Evolutionary conservation across 2,888 invertebrate genomes (phyloP), one percentile per base, ranked within the genome.

Genomic region (Hirtodrosophila confusa): DNA sequence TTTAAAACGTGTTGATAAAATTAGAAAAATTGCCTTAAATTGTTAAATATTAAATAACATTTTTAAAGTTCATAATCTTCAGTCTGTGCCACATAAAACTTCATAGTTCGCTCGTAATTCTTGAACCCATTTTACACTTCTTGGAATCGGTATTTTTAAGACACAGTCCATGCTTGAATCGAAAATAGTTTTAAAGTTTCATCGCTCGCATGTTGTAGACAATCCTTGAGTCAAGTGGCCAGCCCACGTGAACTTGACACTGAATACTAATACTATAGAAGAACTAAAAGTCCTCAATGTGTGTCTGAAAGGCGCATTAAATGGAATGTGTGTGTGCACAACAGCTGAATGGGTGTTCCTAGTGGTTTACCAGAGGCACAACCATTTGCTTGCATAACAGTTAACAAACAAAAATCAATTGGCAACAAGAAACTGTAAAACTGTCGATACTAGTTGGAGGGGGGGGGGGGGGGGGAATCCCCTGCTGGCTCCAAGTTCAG

Each of bases 341-440:
- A 69, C 31, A 36, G 64, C 72, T 65, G 31, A 64, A 49, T 29
- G 35, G 36, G 48, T 44, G 37, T 44, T 53, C 23, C 40, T 40
- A 24, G 58, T 40, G 53, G 36, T 17, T 53, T 49, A 11, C 51
- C 55, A 24, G 39, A 53, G 49, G 43, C 67, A 33, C 37, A 45
- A 50, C 57, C 75, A 80, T 75, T 73, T 84, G 69, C 72, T 69
- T 75, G 70, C 78, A 69, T 70, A 69, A 73, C 66, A 77, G 69
- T 84, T 70, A 64, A 53, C 80, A 70, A 79, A 77, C 84, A 69
- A 77, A 83, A 80, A 80, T 84, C 87, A 80, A 86, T 86, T 68
- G 77, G 57, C 41, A 49, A 39, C 8, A 44, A 24, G 64, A 41
- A 69, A 54, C 58, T 56, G 41, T 39, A 31, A 37, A 57, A 44